Percentiles rank a stretch among this genome's conserved stretches.
phyloP scores from a whole-genome alignment of 2,113 vertebrate genomes.

The Spilogale gracilis region DNA sequence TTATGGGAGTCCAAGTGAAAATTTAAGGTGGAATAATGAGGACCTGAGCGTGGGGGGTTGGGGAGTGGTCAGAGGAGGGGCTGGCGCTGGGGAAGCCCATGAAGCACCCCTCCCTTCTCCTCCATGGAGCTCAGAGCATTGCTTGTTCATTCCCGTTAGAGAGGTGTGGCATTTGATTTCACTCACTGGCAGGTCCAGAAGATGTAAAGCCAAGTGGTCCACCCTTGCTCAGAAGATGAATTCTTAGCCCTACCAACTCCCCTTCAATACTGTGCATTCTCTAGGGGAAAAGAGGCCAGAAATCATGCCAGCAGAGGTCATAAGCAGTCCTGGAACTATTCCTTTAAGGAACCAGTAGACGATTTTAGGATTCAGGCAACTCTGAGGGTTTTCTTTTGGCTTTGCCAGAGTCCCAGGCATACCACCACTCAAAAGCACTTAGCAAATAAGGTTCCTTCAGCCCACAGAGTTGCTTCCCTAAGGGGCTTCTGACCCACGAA shows the following conservation, averaged over 20 bases:
- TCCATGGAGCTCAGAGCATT: not conserved
- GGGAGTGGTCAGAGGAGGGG: not conserved
- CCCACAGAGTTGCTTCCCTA: not conserved
- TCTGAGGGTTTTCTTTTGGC: conserved; percentile 28
- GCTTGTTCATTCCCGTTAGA: not conserved
- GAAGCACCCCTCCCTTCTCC: not conserved
- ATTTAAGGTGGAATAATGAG: not conserved
- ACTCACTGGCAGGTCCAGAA: not conserved
- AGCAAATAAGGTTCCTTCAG: not conserved
- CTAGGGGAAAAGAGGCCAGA: not conserved
- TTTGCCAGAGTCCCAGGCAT: not conserved
- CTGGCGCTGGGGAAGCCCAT: not conserved
- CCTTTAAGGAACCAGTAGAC: not conserved
- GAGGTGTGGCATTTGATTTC: not conserved
- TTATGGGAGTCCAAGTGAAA: not conserved
- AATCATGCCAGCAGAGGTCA: not conserved
- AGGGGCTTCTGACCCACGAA: not conserved
- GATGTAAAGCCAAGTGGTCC: not conserved
- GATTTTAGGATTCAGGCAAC: not conserved
- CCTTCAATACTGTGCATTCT: not conserved
- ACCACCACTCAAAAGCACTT: not conserved
- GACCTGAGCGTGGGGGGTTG: not conserved
- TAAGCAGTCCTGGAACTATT: not conserved
- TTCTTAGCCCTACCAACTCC: not conserved
- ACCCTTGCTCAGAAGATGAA: no score